phyloP scores from a whole-genome alignment of 2,113 vertebrate species.

The Bubalus kerabau region DNA sequence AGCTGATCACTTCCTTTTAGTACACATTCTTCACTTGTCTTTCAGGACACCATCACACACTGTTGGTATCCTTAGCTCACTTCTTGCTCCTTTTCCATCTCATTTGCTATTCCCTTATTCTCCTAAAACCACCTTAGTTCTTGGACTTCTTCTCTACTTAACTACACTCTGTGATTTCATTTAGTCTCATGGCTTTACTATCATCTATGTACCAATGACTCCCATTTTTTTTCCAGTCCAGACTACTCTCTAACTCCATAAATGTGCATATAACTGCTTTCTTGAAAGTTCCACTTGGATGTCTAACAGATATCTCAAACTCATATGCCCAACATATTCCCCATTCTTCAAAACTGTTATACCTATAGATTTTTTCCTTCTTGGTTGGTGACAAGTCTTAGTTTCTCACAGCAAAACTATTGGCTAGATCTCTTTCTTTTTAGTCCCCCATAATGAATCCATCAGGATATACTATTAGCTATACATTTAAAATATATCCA shows the following conservation, averaged over 20 bases:
- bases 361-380: neutral
- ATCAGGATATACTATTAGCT: neutral
- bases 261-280: neutral
- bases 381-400: fast-evolving
- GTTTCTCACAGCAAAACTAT: neutral
- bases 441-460: neutral
- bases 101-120: neutral
- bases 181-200: neutral
- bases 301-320: neutral
- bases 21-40: neutral
- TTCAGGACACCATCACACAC: neutral
- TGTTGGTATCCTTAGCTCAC: neutral
- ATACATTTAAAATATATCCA: neutral
- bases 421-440: neutral
- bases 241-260: neutral
- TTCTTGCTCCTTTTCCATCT: neutral
- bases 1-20: neutral
- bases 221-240: neutral
- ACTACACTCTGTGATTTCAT: neutral
- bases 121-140: neutral
- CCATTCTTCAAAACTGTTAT: neutral
- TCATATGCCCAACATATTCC: neutral
- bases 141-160: neutral
- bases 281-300: neutral
- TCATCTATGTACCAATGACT: neutral